Evolutionary conservation across 2,797 vertebrate species (phyloP).

Genomic region (Bradypodion ventrale): DNA sequence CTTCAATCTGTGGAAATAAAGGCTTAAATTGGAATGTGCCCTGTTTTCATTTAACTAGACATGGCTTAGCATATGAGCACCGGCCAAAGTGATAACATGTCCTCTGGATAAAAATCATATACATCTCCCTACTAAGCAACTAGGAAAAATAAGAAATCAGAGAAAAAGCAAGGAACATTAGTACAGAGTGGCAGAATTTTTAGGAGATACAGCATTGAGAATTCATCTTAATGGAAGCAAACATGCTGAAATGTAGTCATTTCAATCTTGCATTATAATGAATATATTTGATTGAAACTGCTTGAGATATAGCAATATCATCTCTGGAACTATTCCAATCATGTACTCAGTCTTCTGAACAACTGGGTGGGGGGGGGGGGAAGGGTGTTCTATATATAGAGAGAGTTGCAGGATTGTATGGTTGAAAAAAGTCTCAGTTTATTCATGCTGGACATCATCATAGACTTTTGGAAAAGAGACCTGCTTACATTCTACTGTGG

Average conservation of each 20-base stretch:
- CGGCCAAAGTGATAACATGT: conserved; percentile 8
- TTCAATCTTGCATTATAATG: conserved; percentile 17
- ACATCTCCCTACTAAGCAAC: neutral
- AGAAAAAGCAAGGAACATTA: conserved; percentile 31
- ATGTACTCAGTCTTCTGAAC: conserved; percentile 4
- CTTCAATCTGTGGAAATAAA: conserved; percentile 31
- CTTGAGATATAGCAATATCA: neutral
- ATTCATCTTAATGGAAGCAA: conserved; percentile 36
- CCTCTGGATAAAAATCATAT: conserved; percentile 12
- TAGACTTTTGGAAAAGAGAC: neutral
- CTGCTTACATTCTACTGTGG: neutral
- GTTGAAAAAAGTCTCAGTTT: neutral
- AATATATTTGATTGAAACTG: conserved; percentile 5
- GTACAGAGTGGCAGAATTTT: conserved; percentile 14
- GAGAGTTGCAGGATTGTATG: neutral
- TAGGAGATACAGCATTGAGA: conserved; percentile 16
- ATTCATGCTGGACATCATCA: neutral
- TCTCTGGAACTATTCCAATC: conserved; percentile 18
- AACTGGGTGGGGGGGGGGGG: too few relatives aligned
- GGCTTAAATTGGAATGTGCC: neutral
- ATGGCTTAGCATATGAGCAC: conserved; percentile 7
- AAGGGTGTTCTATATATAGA: too few relatives aligned
- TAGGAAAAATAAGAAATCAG: conserved; percentile 32
- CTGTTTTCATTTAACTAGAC: conserved; percentile 29
- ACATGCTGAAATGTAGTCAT: neutral